Evolutionary conservation across 1,140 invertebrate species (phyloP), one percentile per base, ranked within the genome.

Genomic region (Apis florea): DNA sequence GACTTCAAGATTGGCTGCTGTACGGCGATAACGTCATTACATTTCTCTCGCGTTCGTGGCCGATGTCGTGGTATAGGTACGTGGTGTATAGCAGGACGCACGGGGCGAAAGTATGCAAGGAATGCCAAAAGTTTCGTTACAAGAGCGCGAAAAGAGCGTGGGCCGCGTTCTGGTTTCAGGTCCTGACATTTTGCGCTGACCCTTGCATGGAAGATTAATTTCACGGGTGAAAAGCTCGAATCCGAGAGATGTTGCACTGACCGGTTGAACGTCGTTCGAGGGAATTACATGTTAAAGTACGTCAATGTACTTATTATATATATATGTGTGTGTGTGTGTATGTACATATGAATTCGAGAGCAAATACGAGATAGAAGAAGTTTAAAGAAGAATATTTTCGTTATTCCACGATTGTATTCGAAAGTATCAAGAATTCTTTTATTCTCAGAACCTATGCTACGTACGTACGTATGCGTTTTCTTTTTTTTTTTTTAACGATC

Each of bases 21-120:
- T 24, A 4, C 31, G 61, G 9, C 26, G 78, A 80, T 80, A 80
- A 73, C 61, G 78, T 73, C 68, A 67, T 80, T 80, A 80, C 78
- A 9, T 80, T 66, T 56, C 61, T 61, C 76, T 53, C 13, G 1
- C 53, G 31, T 40, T 40, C 31, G 31, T 40, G 31, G 31, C 31
- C 31, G 31, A 40, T 40, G 31, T 72, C 11, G 2, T 9, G 49
- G 17, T 26, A 54, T 40, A 5, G 5, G 31, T 3, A 40, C 5
- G 13, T 5, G 12, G 2, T 19, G n/a, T 13, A 10, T 53, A n/a
- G 58, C n/a, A n/a, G 15, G 8, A 31, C 6, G 51, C n/a, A 12
- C 9, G 19, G 6, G 51, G 4, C 19, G 24, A 17, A 78, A 59
- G 47, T 72, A 61, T 72, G 77, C n/a, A 17, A 17, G 47, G 56